A percentile compares a stretch with the other conserved stretches of the same genome.
Conservation (phyloP, 2,888 invertebrate genomes). For the Parapristionchus giblindavisi region DNA sequence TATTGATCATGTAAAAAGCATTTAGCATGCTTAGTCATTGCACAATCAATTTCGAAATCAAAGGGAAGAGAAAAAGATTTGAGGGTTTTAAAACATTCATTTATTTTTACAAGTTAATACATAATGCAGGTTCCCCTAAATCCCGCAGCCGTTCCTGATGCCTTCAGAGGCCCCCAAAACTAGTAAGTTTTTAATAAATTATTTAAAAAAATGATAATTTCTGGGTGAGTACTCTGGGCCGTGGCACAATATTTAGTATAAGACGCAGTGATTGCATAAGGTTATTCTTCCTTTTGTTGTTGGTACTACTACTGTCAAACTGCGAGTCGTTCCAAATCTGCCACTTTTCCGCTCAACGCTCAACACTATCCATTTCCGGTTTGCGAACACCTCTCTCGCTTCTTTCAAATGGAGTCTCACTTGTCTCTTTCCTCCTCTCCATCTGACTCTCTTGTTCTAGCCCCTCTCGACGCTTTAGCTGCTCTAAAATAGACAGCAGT, state of each 20-base stretch:
- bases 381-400: constrained; percentile 21
- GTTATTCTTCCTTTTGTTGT: too few relatives aligned
- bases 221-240: too few relatives aligned
- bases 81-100: too few relatives aligned
- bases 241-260: too few relatives aligned
- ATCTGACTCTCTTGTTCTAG: background rate
- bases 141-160: background rate
- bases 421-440: background rate
- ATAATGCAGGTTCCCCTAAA: background rate
- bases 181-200: constrained; percentile 3
- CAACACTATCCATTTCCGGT: constrained; percentile 19
- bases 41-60: too few relatives aligned
- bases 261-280: too few relatives aligned
- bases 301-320: background rate
- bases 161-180: too few relatives aligned
- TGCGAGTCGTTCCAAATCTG: background rate
- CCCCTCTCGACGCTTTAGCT: too few relatives aligned
- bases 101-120: background rate
- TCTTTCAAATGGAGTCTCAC: background rate
- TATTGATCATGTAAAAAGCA: too few relatives aligned
- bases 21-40: too few relatives aligned
- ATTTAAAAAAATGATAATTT: too few relatives aligned
- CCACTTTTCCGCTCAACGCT: background rate
- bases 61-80: too few relatives aligned
- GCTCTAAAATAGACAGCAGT: constrained; percentile 22